Conservation (phyloP, 2,888 invertebrate species). For the Amiota communis region DNA sequence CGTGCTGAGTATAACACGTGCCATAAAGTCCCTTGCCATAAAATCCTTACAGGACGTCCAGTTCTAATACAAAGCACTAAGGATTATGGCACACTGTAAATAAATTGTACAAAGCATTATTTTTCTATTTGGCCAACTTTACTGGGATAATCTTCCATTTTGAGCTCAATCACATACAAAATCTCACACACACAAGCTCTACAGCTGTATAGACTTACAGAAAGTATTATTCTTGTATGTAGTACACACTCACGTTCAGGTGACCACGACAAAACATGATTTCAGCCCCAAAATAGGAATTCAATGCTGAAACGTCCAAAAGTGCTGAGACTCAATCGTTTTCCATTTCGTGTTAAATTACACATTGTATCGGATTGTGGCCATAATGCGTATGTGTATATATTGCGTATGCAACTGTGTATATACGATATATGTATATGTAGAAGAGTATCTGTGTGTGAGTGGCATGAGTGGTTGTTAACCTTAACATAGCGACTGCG, state of each 20-base stretch:
- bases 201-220: conserved; percentile 24
- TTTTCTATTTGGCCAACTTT: conserved; percentile 27
- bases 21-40: neutral
- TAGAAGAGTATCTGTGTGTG: conserved; percentile 31
- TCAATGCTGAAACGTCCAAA: too few species aligned
- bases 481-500: conserved; percentile 34
- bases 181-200: neutral
- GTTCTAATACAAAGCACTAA: conserved; percentile 57
- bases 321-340: conserved; percentile 51
- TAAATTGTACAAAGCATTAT: conserved; percentile 25
- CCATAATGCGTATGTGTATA: conserved; percentile 50
- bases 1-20: neutral
- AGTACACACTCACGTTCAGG: conserved; percentile 2
- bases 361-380: conserved; percentile 65
- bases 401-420: neutral
- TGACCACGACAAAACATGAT: conserved; percentile 15
- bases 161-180: neutral
- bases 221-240: neutral
- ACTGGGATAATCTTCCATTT: conserved; percentile 16
- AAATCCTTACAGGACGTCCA: neutral
- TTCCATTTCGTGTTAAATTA: conserved; percentile 67
- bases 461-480: conserved; percentile 23
- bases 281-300: neutral
- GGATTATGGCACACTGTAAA: conserved; percentile 49
- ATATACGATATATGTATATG: neutral